These are phyloP conservation scores for Podotricha telesiphe DNA, from an alignment of 2,888 invertebrate genomes.

Conservation along the genomic window DNA sequence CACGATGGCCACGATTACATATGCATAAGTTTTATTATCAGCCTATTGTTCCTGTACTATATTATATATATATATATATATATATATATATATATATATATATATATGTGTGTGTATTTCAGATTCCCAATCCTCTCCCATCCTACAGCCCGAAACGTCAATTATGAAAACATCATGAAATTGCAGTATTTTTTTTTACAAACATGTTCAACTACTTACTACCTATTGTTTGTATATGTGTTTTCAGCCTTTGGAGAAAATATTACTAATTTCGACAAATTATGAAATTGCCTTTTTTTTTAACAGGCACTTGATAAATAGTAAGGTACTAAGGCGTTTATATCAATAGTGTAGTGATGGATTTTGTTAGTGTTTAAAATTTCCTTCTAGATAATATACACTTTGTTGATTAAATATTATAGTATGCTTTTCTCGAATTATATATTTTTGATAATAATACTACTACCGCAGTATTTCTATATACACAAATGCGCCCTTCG, in stretches of 20 bases:
- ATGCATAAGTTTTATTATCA: too few relatives aligned
- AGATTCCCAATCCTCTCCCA: slow-evolving; percentile 48
- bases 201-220: too few relatives aligned
- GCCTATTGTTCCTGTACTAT: too few relatives aligned
- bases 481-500: too few relatives aligned
- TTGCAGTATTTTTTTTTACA: slow-evolving; percentile 18
- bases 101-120: slow-evolving; percentile 46
- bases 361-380: not conserved
- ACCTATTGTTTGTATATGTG: too few relatives aligned
- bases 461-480: too few relatives aligned
- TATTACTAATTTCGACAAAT: slow-evolving; percentile 5
- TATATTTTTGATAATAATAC: too few relatives aligned
- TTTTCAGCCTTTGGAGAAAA: slow-evolving; percentile 4
- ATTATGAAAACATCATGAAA: slow-evolving; percentile 19
- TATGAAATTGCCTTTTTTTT: slow-evolving; percentile 30
- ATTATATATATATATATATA: too few relatives aligned
- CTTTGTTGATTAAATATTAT: not conserved
- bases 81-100: too few relatives aligned
- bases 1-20: too few relatives aligned
- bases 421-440: too few relatives aligned
- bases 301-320: slow-evolving; percentile 15
- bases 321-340: too few relatives aligned
- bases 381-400: not conserved
- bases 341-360: not conserved
- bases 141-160: slow-evolving; percentile 38